Evolutionary conservation across 2,797 vertebrate genomes (phyloP).

Genomic region (Leptoclinus maculatus): DNA sequence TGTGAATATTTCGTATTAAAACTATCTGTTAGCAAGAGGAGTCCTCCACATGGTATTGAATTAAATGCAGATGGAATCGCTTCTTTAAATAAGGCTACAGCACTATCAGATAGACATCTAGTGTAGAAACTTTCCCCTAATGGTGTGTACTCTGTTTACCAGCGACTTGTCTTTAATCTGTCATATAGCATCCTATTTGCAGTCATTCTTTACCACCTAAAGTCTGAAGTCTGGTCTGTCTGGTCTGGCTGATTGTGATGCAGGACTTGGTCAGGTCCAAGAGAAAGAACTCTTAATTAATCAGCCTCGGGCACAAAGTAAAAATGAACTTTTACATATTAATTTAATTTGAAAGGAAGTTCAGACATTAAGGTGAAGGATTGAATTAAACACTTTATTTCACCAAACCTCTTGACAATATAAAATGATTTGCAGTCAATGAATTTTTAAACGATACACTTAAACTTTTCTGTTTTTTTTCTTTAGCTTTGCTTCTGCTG

Average conservation of each 20-base stretch:
- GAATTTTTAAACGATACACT: neutral
- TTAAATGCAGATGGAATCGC: no score
- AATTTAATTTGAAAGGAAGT: slow-evolving; percentile 5
- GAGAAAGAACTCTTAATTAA: neutral
- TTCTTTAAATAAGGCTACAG: no score
- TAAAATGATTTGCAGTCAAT: neutral
- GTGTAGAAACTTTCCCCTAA: no score
- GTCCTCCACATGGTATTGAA: no score
- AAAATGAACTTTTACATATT: slow-evolving; percentile 2
- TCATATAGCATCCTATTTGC: no score
- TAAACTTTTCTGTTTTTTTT: slow-evolving; percentile 19
- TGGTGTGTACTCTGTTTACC: no score
- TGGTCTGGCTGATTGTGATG: neutral
- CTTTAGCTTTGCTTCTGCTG: slow-evolving; percentile 90
- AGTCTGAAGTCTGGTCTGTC: neutral
- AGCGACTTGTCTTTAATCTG: no score
- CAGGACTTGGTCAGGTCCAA: slow-evolving; percentile 10
- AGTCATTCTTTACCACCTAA: neutral
- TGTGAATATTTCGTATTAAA: no score
- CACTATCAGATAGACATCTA: no score
- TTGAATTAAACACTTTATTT: slow-evolving; percentile 10
- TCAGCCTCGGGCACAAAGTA: neutral
- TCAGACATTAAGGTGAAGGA: slow-evolving; percentile 14
- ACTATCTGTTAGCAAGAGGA: no score
- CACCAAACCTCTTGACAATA: neutral